Conservation (phyloP, 2,797 vertebrate genomes). For the Lacerta viridis region DNA sequence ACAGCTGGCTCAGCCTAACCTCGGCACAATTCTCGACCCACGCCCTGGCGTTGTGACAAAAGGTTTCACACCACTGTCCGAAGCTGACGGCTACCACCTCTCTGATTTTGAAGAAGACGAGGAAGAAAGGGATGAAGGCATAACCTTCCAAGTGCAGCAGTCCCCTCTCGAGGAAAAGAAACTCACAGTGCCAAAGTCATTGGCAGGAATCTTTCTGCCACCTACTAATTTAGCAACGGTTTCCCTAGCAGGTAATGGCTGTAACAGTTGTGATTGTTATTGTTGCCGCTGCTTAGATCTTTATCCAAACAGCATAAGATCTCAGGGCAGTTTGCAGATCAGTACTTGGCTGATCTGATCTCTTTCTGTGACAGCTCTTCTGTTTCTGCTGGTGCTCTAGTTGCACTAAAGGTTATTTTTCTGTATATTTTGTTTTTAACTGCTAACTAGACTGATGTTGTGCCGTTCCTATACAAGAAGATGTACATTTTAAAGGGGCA, state of each 20-base stretch:
- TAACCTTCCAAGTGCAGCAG: slow-evolving; percentile 90
- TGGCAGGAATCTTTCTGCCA: slow-evolving; percentile 81
- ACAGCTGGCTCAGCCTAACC: slow-evolving; percentile 95
- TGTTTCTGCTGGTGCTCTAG: not conserved
- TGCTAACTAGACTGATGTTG: too few species aligned
- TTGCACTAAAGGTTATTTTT: not conserved
- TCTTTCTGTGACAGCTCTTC: not conserved
- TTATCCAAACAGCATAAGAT: too few species aligned
- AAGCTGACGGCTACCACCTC: slow-evolving; percentile 86
- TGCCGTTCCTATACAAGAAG: not conserved
- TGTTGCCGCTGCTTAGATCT: too few species aligned
- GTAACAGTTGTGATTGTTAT: not conserved
- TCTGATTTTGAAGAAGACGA: slow-evolving; percentile 96
- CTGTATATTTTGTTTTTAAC: not conserved
- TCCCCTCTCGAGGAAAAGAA: slow-evolving; percentile 82
- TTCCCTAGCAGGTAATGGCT: slow-evolving; percentile 78
- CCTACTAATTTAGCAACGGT: slow-evolving; percentile 70
- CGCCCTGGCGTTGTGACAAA: slow-evolving; percentile 97
- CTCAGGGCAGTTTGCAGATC: too few species aligned
- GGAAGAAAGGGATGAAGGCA: slow-evolving; percentile 87
- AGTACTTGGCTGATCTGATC: not conserved
- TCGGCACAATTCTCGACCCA: slow-evolving; percentile 95
- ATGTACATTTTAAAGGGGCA: not conserved
- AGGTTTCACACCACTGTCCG: slow-evolving; percentile 89
- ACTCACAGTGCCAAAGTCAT: slow-evolving; percentile 60